Base-by-base conservation (phyloP, 1,140 invertebrate genomes). In the Yoshiicerus persimilis region DNA sequence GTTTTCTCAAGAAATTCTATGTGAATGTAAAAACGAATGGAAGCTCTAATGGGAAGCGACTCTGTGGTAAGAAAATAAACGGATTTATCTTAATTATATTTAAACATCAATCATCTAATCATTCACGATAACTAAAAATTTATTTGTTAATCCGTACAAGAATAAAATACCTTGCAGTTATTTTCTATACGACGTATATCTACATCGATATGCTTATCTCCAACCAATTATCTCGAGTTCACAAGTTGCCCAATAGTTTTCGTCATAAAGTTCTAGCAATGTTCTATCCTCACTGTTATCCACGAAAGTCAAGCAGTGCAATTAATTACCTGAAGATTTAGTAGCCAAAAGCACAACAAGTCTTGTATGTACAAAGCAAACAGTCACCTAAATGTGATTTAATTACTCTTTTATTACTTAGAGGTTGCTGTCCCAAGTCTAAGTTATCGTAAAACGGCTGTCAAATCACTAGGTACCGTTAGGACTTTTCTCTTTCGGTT, bases 41-140 rank as follows among this genome's bases (percentile, higher is more conserved):
- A 84, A 84, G 20, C 83, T 23, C 38, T 84, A 84, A 84, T 84
- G 83, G 83, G 83, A 84, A 84, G 83, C 83, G 83, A 84, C 83
- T 84, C 83, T 56, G 38, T 84, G 38, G 83, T 84, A 84, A 84
- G 83, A 47, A 38, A 80, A 80, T 8, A 36, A 84, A 47, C 23
- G 11, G 13, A 38, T 83, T 38, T 34, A 36, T 83, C 38, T 36
- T 77, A 77, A 34, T n/a, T 80, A 13, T 32, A 34, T 83, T 34
- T 36, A 39, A 5, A 83, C 66, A 70, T 70, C n/a, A 13, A 80
- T 36, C 13, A 36, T 38, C 20, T 83, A n/a, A 34, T 23, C 38
- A n/a, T 23, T 20, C 2, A 11, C 1, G 66, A 70, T 30, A 30
- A 70, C 27, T 16, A 4, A 3, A 70, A 70, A 70, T 30, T 47